Base-by-base conservation (phyloP, 2,888 invertebrate genomes). In the Aspidapion aeneum region DNA sequence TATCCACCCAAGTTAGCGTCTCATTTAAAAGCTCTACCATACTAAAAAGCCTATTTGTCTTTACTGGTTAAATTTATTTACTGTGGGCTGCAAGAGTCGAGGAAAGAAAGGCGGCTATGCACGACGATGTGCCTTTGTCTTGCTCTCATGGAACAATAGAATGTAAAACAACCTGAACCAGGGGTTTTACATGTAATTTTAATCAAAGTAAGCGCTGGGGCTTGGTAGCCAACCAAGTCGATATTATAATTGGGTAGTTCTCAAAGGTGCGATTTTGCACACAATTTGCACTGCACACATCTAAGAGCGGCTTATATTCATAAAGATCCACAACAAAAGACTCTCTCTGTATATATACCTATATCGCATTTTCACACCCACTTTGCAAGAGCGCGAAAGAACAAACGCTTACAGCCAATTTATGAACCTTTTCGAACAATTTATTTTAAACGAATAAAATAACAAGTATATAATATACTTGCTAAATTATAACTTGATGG, bases 181-280 rank as follows among this genome's bases (percentile, higher is more conserved):
- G 74, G 77, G 78, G 35, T 35, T 35, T 80, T 80, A 80, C 80
- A 80, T 80, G 79, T 78, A 80, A 78, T 79, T 80, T 79, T 80
- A 80, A 80, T 79, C 78, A 79, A 79, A 78, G 35, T 35, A 35
- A 35, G 35, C 76, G 73, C 74, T 74, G 72, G 71, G 73, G 71
- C 69, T 73, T 74, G 72, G 75, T 75, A 77, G 77, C 75, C 74
- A 71, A 35, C 35, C 35, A 35, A 35, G 35, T 75, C 77, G 77
- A 77, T 78, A 78, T 77, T 78, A 76, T 79, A 78, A 79, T 79
- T 79, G 78, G 76, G 74, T 12, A 73, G 75, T 75, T 75, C 74
- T 75, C 71, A 72, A 73, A 76, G 74, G 75, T 76, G 77, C 75
- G 76, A 78, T 77, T 79, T 79, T 78, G 78, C 78, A 78, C 79